Conservation (phyloP, 1,140 invertebrate genomes). For the Anastrepha obliqua region DNA sequence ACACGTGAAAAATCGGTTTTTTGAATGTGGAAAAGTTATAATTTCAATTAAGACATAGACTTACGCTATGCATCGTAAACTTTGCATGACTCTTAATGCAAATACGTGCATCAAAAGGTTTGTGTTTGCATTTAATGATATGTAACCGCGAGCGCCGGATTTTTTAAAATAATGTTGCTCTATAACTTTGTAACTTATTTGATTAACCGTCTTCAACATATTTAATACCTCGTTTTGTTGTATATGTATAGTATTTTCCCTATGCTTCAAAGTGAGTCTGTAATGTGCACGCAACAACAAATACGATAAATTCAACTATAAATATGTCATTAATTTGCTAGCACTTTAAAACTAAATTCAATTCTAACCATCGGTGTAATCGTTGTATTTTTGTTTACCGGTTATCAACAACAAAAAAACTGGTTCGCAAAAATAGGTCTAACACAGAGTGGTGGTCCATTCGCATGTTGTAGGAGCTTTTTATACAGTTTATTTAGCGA, state of each 20-base stretch:
- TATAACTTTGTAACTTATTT: too few species aligned
- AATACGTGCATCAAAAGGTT: background rate
- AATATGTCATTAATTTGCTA: background rate
- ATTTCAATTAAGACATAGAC: too few species aligned
- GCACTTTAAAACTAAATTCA: background rate
- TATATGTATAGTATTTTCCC: too few species aligned
- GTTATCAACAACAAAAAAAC: background rate
- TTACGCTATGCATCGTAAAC: too few species aligned
- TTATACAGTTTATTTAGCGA: background rate
- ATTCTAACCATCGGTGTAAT: background rate
- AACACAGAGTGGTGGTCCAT: slow-evolving; percentile 40
- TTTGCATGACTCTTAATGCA: too few species aligned
- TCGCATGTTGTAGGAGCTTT: background rate
- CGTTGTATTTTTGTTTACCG: slow-evolving; percentile 18
- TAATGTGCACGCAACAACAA: too few species aligned
- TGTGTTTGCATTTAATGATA: background rate
- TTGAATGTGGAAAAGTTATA: too few species aligned
- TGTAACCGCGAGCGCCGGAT: background rate
- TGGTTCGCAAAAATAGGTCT: background rate
- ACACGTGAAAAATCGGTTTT: too few species aligned
- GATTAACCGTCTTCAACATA: background rate
- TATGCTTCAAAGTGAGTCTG: too few species aligned
- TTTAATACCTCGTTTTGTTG: too few species aligned
- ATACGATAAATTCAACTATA: too few species aligned
- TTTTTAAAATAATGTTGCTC: background rate